Evolutionary conservation across 2,113 vertebrate species (phyloP).

Genomic region (Notothenia coriiceps): DNA sequence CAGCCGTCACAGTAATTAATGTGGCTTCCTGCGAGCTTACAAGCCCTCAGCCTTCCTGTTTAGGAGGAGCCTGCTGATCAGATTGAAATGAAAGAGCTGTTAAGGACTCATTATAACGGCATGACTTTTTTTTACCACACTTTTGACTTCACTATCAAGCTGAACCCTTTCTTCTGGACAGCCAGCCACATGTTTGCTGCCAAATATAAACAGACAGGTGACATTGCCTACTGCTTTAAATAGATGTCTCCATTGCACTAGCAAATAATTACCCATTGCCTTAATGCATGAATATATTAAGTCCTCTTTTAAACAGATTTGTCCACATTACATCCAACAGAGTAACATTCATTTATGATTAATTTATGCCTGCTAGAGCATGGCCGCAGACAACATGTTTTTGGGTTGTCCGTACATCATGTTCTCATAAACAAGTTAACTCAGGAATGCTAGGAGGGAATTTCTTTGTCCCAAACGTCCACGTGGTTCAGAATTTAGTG

Average conservation of each 20-base stretch:
- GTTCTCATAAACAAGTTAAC: too few species aligned
- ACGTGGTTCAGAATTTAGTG: too few species aligned
- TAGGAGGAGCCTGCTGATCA: constrained; percentile 30
- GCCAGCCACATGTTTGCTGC: background rate
- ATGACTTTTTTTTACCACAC: background rate
- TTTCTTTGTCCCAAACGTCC: too few species aligned
- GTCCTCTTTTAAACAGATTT: background rate
- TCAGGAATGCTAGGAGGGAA: too few species aligned
- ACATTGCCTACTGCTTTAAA: background rate
- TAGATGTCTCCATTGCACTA: background rate
- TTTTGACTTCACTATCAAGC: background rate
- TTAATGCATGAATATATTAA: background rate
- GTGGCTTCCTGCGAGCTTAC: constrained; percentile 30
- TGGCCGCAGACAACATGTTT: too few species aligned
- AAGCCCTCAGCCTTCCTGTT: constrained; percentile 27
- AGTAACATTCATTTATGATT: too few species aligned
- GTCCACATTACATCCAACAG: background rate
- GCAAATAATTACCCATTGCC: background rate
- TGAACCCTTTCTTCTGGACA: background rate
- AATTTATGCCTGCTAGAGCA: too few species aligned
- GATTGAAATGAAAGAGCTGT: background rate
- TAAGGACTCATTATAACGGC: constrained; percentile 18
- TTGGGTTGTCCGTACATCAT: too few species aligned
- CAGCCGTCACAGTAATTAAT: constrained; percentile 45
- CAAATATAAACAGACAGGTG: background rate